Conservation (phyloP, 2,113 vertebrate species). For the Neolamprologus hecqui region DNA sequence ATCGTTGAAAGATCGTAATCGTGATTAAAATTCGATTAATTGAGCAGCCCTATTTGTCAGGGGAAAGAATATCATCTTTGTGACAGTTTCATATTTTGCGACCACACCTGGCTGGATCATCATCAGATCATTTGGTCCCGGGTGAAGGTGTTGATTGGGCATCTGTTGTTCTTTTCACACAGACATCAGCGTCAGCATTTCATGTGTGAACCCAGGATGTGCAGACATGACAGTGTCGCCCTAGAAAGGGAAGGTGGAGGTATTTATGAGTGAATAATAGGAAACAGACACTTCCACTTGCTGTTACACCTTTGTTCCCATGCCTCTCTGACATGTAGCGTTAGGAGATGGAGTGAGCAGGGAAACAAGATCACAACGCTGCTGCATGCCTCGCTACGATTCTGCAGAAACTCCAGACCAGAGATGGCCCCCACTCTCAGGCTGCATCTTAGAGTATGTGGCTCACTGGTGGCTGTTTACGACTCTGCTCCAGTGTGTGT, state of each 20-base stretch:
- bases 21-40: too few species aligned
- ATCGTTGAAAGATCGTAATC: too few species aligned
- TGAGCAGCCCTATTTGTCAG: background rate
- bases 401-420: background rate
- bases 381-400: background rate
- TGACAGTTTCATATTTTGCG: background rate
- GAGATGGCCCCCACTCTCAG: background rate
- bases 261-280: constrained; percentile 55
- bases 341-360: background rate
- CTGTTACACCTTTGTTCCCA: constrained; percentile 20
- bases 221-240: background rate
- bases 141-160: background rate
- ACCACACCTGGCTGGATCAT: background rate
- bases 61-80: background rate
- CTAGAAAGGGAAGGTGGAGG: constrained; percentile 32
- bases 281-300: constrained; percentile 68
- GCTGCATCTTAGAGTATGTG: background rate
- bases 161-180: background rate
- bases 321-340: background rate
- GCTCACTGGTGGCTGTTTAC: constrained; percentile 19
- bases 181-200: background rate
- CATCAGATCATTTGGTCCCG: background rate
- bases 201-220: background rate
- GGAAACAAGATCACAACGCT: background rate
- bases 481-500: constrained; percentile 1